Evolutionary conservation across 1,140 invertebrate species (phyloP), one percentile per base, ranked within the genome.

Genomic region (Drosophila quadrilineata): DNA sequence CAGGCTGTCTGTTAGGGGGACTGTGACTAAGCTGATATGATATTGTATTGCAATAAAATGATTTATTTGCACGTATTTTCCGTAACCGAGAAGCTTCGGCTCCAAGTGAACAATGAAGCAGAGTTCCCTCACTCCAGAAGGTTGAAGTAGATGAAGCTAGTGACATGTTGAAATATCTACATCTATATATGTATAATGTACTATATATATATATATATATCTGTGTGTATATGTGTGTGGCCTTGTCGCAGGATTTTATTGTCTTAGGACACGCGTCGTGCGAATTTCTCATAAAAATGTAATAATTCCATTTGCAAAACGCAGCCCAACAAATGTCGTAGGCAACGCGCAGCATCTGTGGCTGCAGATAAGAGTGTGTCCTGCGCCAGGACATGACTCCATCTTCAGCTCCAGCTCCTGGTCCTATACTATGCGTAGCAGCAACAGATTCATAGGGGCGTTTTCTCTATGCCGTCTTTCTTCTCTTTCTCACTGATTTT

Each of bases 1-100:
- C 45, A 24, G 50, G 10, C 21, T 12, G 19, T 22, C 9, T 1
- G 12, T 6, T 16, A 41, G 19, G 26, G 24, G 0, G 10, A 16
- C 12, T n/a, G n/a, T n/a, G n/a, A 8, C 16, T 4, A 19, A 1
- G 28, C 29, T 1, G 43, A 10, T 3, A 46, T 14, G 54, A 77
- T 85, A 84, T 77, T 85, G 69, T 84, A 85, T 85, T 77, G 79
- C 77, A 77, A 84, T 84, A 84, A 84, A 85, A 85, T 84, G 77
- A 85, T 84, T 84, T 84, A 84, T 84, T 85, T 63, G 57, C 43
- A 57, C 79, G 72, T 82, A 70, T 71, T 73, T 59, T 45, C 63
- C 35, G 41, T 21, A 21, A 50, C 24, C 14, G 46, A 40, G 17
- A 21, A n/a, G 35, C 26, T 5, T 3, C 22, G 10, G 12, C 17